Base-by-base conservation (phyloP, 2,113 vertebrate genomes). In the Xyliphius kryptos region DNA sequence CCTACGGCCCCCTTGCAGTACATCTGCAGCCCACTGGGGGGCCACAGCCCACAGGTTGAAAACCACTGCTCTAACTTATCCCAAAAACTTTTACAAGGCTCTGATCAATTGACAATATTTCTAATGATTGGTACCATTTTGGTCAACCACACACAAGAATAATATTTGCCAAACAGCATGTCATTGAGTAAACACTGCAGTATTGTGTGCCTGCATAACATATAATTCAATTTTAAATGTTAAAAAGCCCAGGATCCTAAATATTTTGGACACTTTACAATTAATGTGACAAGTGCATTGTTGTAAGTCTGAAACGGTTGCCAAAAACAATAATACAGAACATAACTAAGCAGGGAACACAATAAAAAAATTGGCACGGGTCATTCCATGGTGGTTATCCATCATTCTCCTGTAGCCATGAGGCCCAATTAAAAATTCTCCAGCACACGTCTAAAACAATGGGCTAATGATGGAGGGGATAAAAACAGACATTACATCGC, bases 401-500 rank as follows among this genome's bases (percentile, higher is more conserved):
- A 14, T 60, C 57, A 59, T 52, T 32, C 61, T 57, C 10, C 11
- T 17, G 37, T 22, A 53, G 58, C 52, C 58, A 66, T 9, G 57
- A 61, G 44, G 43, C 7, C 26, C 51, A 43, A 61, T 71, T 66
- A 66, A 57, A 68, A 62, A 52, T 43, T 11, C 14, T 15, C 54
- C 56, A 38, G 57, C 57, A 61, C 6, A 52, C 43, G n/a, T 50
- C 52, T 9, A 47, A 50, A 67, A 32, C 57, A 52, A 64, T 54
- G 26, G 37, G 4, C 3, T 57, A 44, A 68, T 72, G 62, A 63
- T 68, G 53, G 55, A 59, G 56, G 14, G 52, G 55, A 64, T 64
- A 40, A 64, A 72, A 68, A 56, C 66, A 64, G 70, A 53, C 60
- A 68, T 68, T 36, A 12, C 10, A 19, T 32, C 19, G 21, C 6